Base-by-base conservation (phyloP, 2,797 vertebrate genomes). In the Channa striata region DNA sequence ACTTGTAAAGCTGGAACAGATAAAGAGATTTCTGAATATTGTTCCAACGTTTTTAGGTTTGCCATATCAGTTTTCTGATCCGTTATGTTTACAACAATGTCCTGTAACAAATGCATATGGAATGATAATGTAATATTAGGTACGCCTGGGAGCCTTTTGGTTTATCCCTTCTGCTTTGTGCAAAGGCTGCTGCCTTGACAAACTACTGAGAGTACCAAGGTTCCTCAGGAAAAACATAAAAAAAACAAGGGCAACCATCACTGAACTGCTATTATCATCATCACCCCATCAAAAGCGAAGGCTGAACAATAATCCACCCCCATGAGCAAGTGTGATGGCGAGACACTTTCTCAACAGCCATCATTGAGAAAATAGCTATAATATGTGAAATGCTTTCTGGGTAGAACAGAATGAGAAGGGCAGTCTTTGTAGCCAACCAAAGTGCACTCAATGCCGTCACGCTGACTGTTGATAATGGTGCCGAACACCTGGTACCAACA, bases 301-400 rank as follows among this genome's bases (percentile, higher is more conserved):
- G 50, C 68, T 59, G 37, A 52, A 74, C 54, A 81, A 77, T 70
- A 81, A 80, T 63, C 53, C 68, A 37, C 43, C 60, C 34, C 58
- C 23, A 2, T 56, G 44, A 73, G 52, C 30, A 39, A 62, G 48
- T 12, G 21, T 76, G 75, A 88, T 75, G 20, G 63, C 6, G 13
- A 62, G 37, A 52, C 78, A 83, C 59, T 82, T 79, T 68, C 88
- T 83, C 80, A 77, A 78, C 57, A 78, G 13, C 74, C 67, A 43
- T 80, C 62, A 68, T 58, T 60, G 61, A 77, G 72, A 73, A 87
- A 85, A 88, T 61, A 67, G 74, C 78, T 59, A 23, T 66, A 84
- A 78, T 71, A 62, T 78, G 52, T 64, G 53, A 83, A 85, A 81
- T 54, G 68, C 59, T 66, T 69, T 80, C 21, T 66, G 23, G 48